Percentiles rank a stretch among this genome's conserved stretches.
Conservation (phyloP, 2,888 invertebrate genomes). For the Catocala nupta region DNA sequence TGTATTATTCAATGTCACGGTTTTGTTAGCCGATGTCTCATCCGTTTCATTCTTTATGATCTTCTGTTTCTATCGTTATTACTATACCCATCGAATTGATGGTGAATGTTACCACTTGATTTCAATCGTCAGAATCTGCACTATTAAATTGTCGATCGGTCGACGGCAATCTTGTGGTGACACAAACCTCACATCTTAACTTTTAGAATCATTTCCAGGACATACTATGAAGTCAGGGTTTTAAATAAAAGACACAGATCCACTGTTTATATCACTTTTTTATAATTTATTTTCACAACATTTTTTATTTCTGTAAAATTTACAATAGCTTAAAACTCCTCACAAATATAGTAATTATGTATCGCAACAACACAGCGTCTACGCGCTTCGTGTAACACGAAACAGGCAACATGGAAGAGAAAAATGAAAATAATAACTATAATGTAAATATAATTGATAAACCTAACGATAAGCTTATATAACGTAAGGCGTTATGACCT, state of each 20-base stretch:
- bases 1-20: neutral
- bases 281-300: conserved; percentile 87
- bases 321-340: conserved; percentile 87
- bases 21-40: no score
- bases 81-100: no score
- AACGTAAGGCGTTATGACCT: conserved; percentile 76
- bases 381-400: conserved; percentile 63
- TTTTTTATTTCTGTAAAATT: conserved; percentile 87
- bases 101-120: no score
- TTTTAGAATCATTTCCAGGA: no score
- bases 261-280: conserved; percentile 86
- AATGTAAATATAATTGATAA: conserved; percentile 78
- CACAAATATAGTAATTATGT: conserved; percentile 82
- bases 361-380: conserved; percentile 73
- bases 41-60: no score
- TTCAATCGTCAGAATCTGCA: no score
- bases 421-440: conserved; percentile 65
- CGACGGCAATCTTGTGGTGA: no score
- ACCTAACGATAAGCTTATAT: conserved; percentile 78
- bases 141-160: no score
- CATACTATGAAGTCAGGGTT: conserved; percentile 4
- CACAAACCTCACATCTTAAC: no score
- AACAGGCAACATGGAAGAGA: conserved; percentile 81
- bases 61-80: no score
- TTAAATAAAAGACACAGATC: conserved; percentile 69